A percentile compares a stretch with the other conserved stretches of the same genome.
Evolutionary conservation across 2,113 vertebrate species (phyloP).

Genomic region (Anseranas semipalmata): DNA sequence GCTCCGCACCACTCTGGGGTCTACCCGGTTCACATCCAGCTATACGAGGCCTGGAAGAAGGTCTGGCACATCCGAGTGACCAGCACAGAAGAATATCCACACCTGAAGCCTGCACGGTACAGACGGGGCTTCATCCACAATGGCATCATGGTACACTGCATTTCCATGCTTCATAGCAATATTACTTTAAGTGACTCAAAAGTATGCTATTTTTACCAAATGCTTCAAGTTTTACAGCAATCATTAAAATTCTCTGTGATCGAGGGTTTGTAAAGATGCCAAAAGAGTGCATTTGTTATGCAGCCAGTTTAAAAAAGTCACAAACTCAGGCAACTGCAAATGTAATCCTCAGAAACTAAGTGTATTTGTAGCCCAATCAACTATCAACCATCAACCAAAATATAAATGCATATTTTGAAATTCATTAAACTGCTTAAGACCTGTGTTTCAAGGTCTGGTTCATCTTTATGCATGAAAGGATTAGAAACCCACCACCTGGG

Average conservation of each 20-base stretch:
- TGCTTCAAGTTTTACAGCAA: not conserved
- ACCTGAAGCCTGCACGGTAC: conserved; percentile 95
- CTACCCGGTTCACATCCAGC: conserved; percentile 93
- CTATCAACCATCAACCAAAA: rapidly evolving
- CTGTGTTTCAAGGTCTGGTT: not conserved
- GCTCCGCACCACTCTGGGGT: conserved; percentile 97
- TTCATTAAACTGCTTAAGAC: not conserved
- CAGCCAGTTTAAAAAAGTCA: not conserved
- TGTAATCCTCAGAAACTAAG: not conserved
- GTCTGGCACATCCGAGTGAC: conserved; percentile 94
- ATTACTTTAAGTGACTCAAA: not conserved
- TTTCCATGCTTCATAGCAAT: conserved; percentile 68
- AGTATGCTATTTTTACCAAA: not conserved
- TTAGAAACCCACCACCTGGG: not conserved
- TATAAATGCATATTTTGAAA: not conserved
- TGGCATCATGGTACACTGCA: conserved; percentile 90
- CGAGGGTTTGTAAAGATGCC: not conserved
- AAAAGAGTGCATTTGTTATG: not conserved
- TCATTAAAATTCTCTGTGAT: not conserved
- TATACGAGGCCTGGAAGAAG: conserved; percentile 95
- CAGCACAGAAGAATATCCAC: conserved; percentile 97
- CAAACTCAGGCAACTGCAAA: not conserved
- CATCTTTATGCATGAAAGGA: conserved; percentile 18
- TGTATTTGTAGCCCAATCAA: not conserved
- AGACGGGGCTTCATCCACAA: conserved; percentile 95